A percentile compares a stretch with the other conserved stretches of the same genome.
Conservation (phyloP, 2,113 vertebrate species). For the Tauraco erythrolophus region DNA sequence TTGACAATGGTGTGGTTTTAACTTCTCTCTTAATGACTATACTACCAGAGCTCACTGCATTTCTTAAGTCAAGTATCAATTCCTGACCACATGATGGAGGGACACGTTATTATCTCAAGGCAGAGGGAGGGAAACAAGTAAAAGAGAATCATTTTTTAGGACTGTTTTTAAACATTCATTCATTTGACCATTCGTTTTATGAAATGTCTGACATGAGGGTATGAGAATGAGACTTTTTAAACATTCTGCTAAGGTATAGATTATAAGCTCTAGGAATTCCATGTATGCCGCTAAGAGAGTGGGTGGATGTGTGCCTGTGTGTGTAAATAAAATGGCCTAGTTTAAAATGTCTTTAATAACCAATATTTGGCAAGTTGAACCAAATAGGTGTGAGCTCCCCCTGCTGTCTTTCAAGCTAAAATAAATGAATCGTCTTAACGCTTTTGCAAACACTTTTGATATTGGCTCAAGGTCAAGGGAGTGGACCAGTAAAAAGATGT, state of each 20-base stretch:
- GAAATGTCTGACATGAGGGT: neutral
- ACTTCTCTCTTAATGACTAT: neutral
- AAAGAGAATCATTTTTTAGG: neutral
- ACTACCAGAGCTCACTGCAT: neutral
- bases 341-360: conserved; percentile 36
- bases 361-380: neutral
- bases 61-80: neutral
- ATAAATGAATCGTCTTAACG: neutral
- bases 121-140: neutral
- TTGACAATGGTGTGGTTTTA: neutral
- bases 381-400: conserved; percentile 39
- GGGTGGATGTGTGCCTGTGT: neutral
- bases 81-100: neutral
- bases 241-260: neutral
- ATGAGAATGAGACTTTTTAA: neutral
- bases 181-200: neutral
- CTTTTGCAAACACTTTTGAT: conserved; percentile 8
- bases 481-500: neutral
- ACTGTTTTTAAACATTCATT: neutral
- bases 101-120: neutral
- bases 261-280: neutral
- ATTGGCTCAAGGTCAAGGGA: conserved; percentile 68
- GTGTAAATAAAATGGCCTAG: conserved; percentile 48
- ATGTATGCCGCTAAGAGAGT: neutral
- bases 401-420: neutral